Conservation (phyloP, 2,113 vertebrate species). For the Callaeas wilsoni region DNA sequence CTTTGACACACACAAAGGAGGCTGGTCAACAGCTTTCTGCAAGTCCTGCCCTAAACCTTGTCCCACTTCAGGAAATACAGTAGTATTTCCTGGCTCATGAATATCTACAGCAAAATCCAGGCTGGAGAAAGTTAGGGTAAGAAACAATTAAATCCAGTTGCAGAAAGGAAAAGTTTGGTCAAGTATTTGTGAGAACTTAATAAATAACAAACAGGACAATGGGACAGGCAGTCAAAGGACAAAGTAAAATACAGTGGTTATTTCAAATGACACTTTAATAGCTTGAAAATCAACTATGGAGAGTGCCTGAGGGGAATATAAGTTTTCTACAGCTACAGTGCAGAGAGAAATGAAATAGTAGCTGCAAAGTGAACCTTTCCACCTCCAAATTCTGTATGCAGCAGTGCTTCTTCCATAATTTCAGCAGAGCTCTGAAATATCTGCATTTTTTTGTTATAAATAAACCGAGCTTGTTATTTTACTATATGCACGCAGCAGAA, state of each 20-base stretch:
- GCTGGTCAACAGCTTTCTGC: neutral
- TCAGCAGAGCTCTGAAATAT: neutral
- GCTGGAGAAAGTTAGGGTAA: neutral
- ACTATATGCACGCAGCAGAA: neutral
- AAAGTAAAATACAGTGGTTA: neutral
- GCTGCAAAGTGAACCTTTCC: neutral
- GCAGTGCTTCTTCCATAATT: neutral
- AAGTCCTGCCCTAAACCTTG: neutral
- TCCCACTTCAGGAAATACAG: neutral
- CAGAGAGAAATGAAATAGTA: constrained; percentile 11
- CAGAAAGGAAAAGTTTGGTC: neutral
- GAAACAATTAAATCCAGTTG: neutral
- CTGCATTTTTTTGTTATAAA: constrained; percentile 27
- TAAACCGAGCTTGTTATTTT: constrained; percentile 3
- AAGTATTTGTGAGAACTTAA: neutral
- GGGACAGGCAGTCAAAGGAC: neutral
- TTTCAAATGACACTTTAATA: constrained; percentile 32
- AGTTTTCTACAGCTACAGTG: neutral
- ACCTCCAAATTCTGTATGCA: constrained; percentile 19
- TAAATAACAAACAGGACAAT: constrained; percentile 9
- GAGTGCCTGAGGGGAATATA: neutral
- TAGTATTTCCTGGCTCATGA: neutral
- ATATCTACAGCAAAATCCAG: neutral
- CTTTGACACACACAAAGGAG: neutral
- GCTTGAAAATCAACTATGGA: constrained; percentile 18